These are phyloP conservation scores for Nautilus pompilius DNA, from an alignment of 1,140 invertebrate species.

Conservation along the genomic window DNA sequence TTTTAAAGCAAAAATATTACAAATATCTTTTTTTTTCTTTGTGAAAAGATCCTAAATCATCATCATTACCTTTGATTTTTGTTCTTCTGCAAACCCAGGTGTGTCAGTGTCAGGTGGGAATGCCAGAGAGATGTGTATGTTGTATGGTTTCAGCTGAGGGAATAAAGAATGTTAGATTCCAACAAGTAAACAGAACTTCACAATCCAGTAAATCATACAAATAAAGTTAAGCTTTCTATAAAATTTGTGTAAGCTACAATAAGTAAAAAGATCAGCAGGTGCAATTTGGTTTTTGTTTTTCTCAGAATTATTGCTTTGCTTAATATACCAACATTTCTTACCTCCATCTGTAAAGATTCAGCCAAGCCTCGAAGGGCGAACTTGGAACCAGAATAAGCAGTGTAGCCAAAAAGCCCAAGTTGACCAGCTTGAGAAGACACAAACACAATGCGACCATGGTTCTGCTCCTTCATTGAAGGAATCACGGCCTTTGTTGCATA, in stretches of 20 bases:
- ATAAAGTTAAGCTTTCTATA: not conserved
- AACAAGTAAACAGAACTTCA: too few relatives aligned
- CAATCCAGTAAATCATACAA: too few relatives aligned
- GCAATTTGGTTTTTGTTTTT: not conserved
- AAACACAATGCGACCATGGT: conserved; percentile 58
- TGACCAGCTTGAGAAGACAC: conserved; percentile 88
- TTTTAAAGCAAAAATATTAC: conserved; percentile 41
- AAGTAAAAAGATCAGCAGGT: not conserved
- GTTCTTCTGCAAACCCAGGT: conserved; percentile 87
- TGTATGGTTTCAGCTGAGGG: conserved; percentile 68
- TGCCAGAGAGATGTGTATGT: conserved; percentile 80
- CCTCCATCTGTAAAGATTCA: conserved; percentile 90
- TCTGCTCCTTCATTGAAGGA: conserved; percentile 56
- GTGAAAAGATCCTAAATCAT: too few relatives aligned
- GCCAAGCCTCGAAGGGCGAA: conserved; percentile 93
- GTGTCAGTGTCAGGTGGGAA: conserved; percentile 97
- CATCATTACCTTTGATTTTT: conserved; percentile 67
- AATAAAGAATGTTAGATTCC: not conserved
- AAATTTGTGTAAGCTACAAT: not conserved
- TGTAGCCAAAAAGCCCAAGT: conserved; percentile 86
- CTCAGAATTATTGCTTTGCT: too few relatives aligned
- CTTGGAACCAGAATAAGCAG: conserved; percentile 88
- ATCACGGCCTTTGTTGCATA: conserved; percentile 60
- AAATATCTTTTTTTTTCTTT: not conserved
- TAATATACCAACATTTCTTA: too few relatives aligned